These are phyloP conservation scores for Monochamus alternatus DNA, from an alignment of 2,888 invertebrate genomes.

Conservation along the genomic window DNA sequence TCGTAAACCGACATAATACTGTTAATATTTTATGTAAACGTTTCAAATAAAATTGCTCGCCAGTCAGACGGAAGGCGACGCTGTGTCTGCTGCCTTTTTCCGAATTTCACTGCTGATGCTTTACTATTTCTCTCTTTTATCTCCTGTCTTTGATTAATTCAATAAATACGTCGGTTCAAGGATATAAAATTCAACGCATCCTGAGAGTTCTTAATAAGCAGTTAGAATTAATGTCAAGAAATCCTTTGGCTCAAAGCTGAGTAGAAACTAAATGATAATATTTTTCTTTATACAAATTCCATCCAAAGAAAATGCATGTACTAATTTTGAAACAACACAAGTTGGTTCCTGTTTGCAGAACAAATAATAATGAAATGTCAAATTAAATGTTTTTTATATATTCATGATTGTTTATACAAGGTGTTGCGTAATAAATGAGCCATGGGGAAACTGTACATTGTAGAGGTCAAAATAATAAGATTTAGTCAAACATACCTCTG, in stretches of 20 bases:
- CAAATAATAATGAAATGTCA: too few relatives aligned
- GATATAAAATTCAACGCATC: background rate
- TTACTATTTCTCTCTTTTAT: constrained; percentile 14
- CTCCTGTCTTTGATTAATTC: background rate
- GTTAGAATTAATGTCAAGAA: background rate
- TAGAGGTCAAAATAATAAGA: too few relatives aligned
- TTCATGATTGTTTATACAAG: too few relatives aligned
- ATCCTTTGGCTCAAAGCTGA: background rate
- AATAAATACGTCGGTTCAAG: background rate
- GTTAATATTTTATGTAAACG: constrained; percentile 26
- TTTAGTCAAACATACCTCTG: too few relatives aligned
- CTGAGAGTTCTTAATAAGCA: background rate
- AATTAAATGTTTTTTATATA: too few relatives aligned
- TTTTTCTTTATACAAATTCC: too few relatives aligned
- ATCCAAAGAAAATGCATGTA: too few relatives aligned
- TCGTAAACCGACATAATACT: background rate
- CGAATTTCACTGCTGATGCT: constrained; percentile 7
- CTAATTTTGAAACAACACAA: too few relatives aligned
- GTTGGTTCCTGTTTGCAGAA: too few relatives aligned
- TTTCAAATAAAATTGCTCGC: constrained; percentile 17
- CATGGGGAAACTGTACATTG: too few relatives aligned
- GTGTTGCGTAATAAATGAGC: too few relatives aligned
- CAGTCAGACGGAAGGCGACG: constrained; percentile 18
- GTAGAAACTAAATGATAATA: background rate
- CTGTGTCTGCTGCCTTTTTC: constrained; percentile 16